These are phyloP conservation scores for Cynodonichthys magdalenae DNA, from an alignment of 2,797 vertebrate species.

Conservation along the genomic window DNA sequence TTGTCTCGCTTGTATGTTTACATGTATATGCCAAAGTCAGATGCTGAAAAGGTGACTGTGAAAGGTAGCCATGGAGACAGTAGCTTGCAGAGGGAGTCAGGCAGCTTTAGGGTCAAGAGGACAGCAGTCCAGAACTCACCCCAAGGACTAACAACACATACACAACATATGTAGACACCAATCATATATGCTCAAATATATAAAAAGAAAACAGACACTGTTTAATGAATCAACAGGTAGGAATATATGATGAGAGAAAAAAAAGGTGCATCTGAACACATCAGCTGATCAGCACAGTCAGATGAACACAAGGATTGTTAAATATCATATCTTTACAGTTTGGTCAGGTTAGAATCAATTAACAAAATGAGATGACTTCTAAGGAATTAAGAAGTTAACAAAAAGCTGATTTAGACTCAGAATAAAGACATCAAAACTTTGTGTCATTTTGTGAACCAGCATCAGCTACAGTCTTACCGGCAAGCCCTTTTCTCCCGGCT, in stretches of 20 bases:
- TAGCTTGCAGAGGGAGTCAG: constrained; percentile 80
- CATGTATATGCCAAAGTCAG: constrained; percentile 81
- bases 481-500: constrained; percentile 90
- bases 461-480: constrained; percentile 86
- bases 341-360: constrained; percentile 36
- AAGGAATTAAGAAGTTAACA: constrained; percentile 61
- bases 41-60: constrained; percentile 80
- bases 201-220: constrained; percentile 27
- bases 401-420: constrained; percentile 65
- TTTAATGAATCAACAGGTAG: constrained; percentile 17
- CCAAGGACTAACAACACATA: constrained; percentile 74
- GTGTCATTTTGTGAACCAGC: constrained; percentile 19
- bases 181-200: constrained; percentile 36
- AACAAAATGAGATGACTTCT: constrained; percentile 42
- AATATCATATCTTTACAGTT: constrained; percentile 29
- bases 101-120: constrained; percentile 80
- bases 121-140: constrained; percentile 81
- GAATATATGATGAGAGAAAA: constrained; percentile 36
- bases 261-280: constrained; percentile 28
- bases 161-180: constrained; percentile 38
- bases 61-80: constrained; percentile 82
- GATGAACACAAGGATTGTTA: constrained; percentile 37
- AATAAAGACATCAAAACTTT: constrained; percentile 10
- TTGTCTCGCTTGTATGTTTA: constrained; percentile 35
- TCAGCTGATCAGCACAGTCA: background rate